These are phyloP conservation scores for Melipona bicolor DNA, from an alignment of 2,888 invertebrate species.

Conservation along the genomic window DNA sequence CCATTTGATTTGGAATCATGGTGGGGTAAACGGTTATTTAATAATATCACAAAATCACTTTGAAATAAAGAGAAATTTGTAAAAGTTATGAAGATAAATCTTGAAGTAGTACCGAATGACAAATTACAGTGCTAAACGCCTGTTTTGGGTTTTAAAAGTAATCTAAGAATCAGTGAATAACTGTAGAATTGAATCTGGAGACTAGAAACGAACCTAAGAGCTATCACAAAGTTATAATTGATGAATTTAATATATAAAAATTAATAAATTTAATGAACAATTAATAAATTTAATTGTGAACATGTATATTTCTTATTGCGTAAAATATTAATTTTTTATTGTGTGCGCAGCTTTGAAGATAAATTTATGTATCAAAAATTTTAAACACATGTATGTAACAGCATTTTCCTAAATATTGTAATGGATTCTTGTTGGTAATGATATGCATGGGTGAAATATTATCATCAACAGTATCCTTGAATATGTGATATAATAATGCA, in stretches of 20 bases:
- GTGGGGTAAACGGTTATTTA: slow-evolving; percentile 95
- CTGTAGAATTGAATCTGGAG: slow-evolving; percentile 50
- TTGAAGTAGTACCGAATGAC: slow-evolving; percentile 55
- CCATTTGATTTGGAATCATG: slow-evolving; percentile 96
- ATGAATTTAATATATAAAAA: slow-evolving; percentile 2
- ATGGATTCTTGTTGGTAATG: slow-evolving; percentile 28
- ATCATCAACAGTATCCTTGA: slow-evolving; percentile 32
- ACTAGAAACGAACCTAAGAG: slow-evolving; percentile 33
- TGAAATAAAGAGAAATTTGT: slow-evolving; percentile 66
- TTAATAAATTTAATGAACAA: too few relatives aligned
- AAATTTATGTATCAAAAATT: slow-evolving; percentile 17
- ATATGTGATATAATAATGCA: slow-evolving; percentile 16
- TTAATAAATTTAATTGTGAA: too few relatives aligned
- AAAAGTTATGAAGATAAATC: slow-evolving; percentile 36
- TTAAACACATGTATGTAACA: slow-evolving; percentile 32
- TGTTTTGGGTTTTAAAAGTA: slow-evolving; percentile 51
- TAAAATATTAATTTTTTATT: slow-evolving; percentile 22
- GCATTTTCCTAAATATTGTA: slow-evolving; percentile 23
- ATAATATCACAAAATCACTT: slow-evolving; percentile 93
- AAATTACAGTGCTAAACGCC: slow-evolving; percentile 46
- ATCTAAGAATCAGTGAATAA: slow-evolving; percentile 42
- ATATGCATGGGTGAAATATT: slow-evolving; percentile 52
- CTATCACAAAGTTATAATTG: slow-evolving; percentile 27
- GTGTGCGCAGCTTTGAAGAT: slow-evolving; percentile 14
- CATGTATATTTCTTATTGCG: slow-evolving; percentile 3